These are phyloP conservation scores for Malacoctenus gilli DNA, from an alignment of 2,797 vertebrate genomes.

Conservation along the genomic window DNA sequence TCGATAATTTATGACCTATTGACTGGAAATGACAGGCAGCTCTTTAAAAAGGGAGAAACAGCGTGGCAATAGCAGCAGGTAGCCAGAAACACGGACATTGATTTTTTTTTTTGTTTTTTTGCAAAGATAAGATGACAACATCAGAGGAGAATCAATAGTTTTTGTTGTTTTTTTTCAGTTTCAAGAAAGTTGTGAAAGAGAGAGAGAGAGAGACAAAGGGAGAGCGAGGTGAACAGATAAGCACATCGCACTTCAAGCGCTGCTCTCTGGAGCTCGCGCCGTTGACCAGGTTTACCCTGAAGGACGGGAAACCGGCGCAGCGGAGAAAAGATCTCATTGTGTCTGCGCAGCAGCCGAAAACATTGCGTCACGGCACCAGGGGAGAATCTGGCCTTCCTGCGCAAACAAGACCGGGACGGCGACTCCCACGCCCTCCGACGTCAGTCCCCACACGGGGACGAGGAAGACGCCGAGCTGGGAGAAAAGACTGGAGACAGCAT, in stretches of 20 bases:
- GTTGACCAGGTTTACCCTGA: conserved; percentile 25
- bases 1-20: conserved; percentile 66
- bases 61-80: conserved; percentile 35
- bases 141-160: conserved; percentile 51
- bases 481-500: too few species aligned
- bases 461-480: too few species aligned
- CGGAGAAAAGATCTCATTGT: conserved; percentile 59
- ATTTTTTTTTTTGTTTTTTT: conserved; percentile 51
- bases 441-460: too few species aligned
- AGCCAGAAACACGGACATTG: conserved; percentile 44
- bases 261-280: conserved; percentile 15
- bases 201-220: background rate
- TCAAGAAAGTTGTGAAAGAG: conserved; percentile 37
- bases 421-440: conserved; percentile 55
- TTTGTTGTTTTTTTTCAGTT: conserved; percentile 53
- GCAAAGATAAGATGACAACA: conserved; percentile 59
- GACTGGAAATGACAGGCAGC: conserved; percentile 60
- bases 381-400: conserved; percentile 54
- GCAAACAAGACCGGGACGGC: conserved; percentile 65
- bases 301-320: conserved; percentile 17
- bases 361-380: conserved; percentile 38
- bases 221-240: conserved; percentile 2
- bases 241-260: conserved; percentile 8
- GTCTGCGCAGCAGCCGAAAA: conserved; percentile 41
- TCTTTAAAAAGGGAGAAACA: conserved; percentile 45